Conservation (phyloP, 2,113 vertebrate species). For the Pollimyrus isidori region DNA sequence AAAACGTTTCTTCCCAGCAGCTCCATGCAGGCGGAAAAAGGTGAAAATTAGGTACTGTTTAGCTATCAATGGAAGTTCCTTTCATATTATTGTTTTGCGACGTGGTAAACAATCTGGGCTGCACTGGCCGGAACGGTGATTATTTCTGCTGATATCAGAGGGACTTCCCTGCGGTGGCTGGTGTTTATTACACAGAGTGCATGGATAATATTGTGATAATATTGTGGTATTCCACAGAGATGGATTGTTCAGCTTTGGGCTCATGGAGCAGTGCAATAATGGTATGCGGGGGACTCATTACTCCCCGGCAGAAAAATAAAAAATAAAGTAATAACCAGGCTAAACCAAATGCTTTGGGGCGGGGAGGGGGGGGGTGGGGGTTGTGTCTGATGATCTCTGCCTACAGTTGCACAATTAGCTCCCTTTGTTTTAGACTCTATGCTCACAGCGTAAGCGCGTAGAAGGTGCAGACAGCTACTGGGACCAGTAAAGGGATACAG, state of each 20-base stretch:
- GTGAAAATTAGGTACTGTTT: neutral
- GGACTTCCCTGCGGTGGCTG: neutral
- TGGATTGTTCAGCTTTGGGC: neutral
- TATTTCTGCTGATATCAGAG: neutral
- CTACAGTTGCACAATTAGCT: neutral
- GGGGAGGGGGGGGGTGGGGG: too few relatives aligned
- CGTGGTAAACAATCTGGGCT: neutral
- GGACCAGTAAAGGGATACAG: constrained; percentile 1
- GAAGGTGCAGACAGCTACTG: neutral
- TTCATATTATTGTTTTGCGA: neutral
- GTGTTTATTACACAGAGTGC: constrained; percentile 7
- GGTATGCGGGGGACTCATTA: neutral
- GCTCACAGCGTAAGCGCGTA: neutral
- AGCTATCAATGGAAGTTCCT: neutral
- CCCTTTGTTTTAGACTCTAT: neutral
- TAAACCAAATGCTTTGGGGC: neutral
- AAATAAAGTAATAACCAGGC: neutral
- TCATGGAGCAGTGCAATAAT: neutral
- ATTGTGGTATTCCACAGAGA: constrained; percentile 21
- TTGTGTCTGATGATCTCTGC: neutral
- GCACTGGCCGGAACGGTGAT: neutral
- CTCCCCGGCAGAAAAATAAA: constrained; percentile 14
- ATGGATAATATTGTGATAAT: constrained; percentile 18
- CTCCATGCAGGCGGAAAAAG: neutral
- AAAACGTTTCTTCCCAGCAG: neutral